These are phyloP conservation scores for Heterodera schachtii DNA, from an alignment of 1,140 invertebrate genomes.

Conservation along the genomic window DNA sequence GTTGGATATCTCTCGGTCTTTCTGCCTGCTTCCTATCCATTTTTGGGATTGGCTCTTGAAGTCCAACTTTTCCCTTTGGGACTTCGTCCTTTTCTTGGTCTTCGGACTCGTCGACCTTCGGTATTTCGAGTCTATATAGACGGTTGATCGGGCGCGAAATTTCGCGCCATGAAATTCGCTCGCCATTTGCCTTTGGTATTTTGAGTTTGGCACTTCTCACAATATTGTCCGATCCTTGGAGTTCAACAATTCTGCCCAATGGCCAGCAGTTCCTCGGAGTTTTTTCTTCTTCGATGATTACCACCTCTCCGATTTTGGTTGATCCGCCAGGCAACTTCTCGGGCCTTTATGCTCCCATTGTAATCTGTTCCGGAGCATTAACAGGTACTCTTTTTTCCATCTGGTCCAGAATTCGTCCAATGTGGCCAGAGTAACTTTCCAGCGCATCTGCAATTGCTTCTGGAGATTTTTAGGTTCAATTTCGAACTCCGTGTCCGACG, in stretches of 20 bases:
- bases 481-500: too few relatives aligned
- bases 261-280: constrained; percentile 3
- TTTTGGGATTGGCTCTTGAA: too few relatives aligned
- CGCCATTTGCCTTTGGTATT: too few relatives aligned
- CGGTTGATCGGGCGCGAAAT: too few relatives aligned
- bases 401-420: background rate
- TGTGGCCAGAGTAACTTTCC: background rate
- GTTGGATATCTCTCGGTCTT: too few relatives aligned
- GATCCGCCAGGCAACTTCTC: background rate
- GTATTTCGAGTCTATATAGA: too few relatives aligned
- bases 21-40: too few relatives aligned
- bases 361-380: background rate
- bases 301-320: background rate
- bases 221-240: background rate
- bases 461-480: too few relatives aligned
- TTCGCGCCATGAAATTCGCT: too few relatives aligned
- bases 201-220: too few relatives aligned
- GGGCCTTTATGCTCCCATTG: background rate
- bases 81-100: background rate
- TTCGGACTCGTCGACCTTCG: too few relatives aligned
- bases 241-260: background rate
- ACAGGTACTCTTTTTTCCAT: background rate
- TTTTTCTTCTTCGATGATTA: constrained; percentile 4
- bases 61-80: background rate
- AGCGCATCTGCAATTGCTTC: constrained; percentile 2